phyloP scores from a whole-genome alignment of 1,140 invertebrate genomes.

The Drosophila lowei region DNA sequence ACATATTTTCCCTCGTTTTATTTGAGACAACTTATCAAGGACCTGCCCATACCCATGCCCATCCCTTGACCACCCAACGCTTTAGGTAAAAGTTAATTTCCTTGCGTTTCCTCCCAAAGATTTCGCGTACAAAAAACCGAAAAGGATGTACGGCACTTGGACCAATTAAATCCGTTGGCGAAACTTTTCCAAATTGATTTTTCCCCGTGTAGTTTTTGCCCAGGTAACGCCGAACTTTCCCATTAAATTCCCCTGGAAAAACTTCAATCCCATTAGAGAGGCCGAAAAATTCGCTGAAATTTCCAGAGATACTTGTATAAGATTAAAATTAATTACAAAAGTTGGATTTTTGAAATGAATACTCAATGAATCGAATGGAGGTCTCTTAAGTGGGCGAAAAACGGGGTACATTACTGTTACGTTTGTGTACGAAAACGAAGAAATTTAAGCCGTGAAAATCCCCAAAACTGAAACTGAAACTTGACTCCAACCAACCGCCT shows the following conservation, averaged over 20 bases:
- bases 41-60: neutral
- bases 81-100: slow-evolving; percentile 34
- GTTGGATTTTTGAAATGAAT: too few relatives aligned
- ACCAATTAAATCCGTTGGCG: slow-evolving; percentile 36
- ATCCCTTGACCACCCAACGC: neutral
- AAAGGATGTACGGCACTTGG: slow-evolving; percentile 24
- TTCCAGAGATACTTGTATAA: too few relatives aligned
- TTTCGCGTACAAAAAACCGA: slow-evolving; percentile 4
- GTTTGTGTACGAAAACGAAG: too few relatives aligned
- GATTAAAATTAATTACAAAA: too few relatives aligned
- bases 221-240: slow-evolving; percentile 13
- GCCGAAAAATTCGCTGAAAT: too few relatives aligned
- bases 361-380: too few relatives aligned
- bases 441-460: too few relatives aligned
- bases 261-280: neutral
- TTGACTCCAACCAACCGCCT: neutral
- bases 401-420: too few relatives aligned
- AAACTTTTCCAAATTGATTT: slow-evolving; percentile 57
- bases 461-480: too few relatives aligned
- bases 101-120: slow-evolving; percentile 6
- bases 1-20: slow-evolving; percentile 73
- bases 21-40: slow-evolving; percentile 62
- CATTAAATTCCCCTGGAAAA: slow-evolving; percentile 7
- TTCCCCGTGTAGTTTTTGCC: slow-evolving; percentile 3
- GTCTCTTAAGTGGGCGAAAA: too few relatives aligned